Evolutionary conservation across 2,888 invertebrate genomes (phyloP), one percentile per base, ranked within the genome.

Genomic region (Eupithecia tripunctaria): DNA sequence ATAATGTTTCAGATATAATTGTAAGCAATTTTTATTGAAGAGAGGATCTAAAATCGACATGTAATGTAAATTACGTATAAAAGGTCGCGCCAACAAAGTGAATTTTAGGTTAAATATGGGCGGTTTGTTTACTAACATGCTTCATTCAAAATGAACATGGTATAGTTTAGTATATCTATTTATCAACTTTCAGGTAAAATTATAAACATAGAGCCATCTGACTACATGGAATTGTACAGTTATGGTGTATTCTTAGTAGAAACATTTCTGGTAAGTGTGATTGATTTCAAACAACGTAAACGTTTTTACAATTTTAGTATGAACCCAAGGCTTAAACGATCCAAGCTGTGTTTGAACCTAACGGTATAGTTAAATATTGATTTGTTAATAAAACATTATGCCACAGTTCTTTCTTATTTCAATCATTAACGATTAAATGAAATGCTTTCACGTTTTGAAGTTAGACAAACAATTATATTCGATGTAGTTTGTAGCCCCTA

Each of bases 141-240:
- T n/a, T n/a, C n/a, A n/a, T n/a, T n/a, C n/a, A n/a, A n/a, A n/a
- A n/a, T n/a, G n/a, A n/a, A n/a, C n/a, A n/a, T n/a, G n/a, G n/a
- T n/a, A n/a, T n/a, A n/a, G n/a, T n/a, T n/a, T n/a, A n/a, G n/a
- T n/a, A 5, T n/a, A 18, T 36, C 1, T 66, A 25, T 32, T 81
- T 89, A 41, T 84, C 89, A 43, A 25, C 21, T 81, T 95, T 83
- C 81, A 85, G 95, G 95, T 62, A 92, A 93, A 82, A 94, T 95
- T 76, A 84, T 88, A 64, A 88, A 95, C 73, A 88, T 95, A 59
- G 84, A 89, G 70, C 95, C 95, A 60, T 82, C 86, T 74, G 91
- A 94, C 65, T 91, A 92, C 72, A 91, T 96, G 92, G 87, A 95
- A 71, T 90, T 94, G 82, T 95, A 95, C 78, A 95, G 95, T 70